phyloP scores from a whole-genome alignment of 2,888 invertebrate species.

The Antheraea assamensis region DNA sequence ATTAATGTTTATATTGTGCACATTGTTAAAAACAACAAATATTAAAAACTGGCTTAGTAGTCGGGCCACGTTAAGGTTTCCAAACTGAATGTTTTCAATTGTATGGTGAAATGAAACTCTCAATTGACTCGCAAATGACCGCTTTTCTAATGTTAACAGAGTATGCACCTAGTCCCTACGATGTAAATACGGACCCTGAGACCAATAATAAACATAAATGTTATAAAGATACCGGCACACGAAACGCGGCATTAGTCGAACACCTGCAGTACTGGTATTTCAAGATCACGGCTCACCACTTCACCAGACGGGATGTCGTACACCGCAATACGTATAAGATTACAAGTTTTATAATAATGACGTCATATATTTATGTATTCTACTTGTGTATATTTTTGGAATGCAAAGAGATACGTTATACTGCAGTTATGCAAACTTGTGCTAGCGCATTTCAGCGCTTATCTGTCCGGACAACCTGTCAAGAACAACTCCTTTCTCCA shows the following conservation, averaged over 20 bases:
- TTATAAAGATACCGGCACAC: not conserved
- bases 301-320: not conserved
- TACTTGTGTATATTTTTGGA: not conserved
- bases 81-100: too few relatives aligned
- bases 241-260: not conserved
- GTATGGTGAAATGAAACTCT: too few relatives aligned
- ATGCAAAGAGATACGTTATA: not conserved
- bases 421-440: too few relatives aligned
- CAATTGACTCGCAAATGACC: too few relatives aligned
- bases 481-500: too few relatives aligned
- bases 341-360: not conserved
- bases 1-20: too few relatives aligned
- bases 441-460: too few relatives aligned
- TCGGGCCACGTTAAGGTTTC: too few relatives aligned
- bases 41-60: too few relatives aligned
- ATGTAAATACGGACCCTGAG: not conserved
- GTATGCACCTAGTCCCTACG: not conserved
- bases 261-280: constrained; percentile 12
- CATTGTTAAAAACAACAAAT: too few relatives aligned
- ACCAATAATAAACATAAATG: not conserved
- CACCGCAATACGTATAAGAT: not conserved
- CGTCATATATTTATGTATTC: not conserved
- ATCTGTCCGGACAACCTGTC: too few relatives aligned
- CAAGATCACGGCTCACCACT: constrained; percentile 11
- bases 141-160: too few relatives aligned